Percentiles rank a stretch among this genome's conserved stretches.
These are phyloP conservation scores for Chitala chitala DNA, from an alignment of 2,113 vertebrate species.

Conservation along the genomic window DNA sequence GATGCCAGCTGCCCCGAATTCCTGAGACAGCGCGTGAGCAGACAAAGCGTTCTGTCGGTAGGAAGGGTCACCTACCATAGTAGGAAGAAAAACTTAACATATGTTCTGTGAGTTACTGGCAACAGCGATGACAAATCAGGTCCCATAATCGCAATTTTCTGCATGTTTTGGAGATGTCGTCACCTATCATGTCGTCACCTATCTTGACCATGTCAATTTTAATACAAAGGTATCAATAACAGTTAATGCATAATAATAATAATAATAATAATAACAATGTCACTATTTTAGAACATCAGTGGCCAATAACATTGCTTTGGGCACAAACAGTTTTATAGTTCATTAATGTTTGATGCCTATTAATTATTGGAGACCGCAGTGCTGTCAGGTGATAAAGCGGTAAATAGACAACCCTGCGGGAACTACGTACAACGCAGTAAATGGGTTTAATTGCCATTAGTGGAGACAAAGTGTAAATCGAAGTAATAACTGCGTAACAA, in stretches of 20 bases:
- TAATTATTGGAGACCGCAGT: neutral
- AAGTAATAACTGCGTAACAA: too few relatives aligned
- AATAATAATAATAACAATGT: too few relatives aligned
- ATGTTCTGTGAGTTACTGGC: constrained; percentile 13
- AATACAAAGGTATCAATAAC: too few relatives aligned
- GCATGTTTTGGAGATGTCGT: too few relatives aligned
- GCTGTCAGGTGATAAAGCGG: too few relatives aligned
- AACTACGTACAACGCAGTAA: too few relatives aligned
- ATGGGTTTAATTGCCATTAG: too few relatives aligned
- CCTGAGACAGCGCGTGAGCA: constrained; percentile 32
- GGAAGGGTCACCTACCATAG: constrained; percentile 39
- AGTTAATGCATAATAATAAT: too few relatives aligned
- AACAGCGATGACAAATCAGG: neutral
- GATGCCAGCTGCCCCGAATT: constrained; percentile 37
- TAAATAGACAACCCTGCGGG: too few relatives aligned
- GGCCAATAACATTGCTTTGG: neutral
- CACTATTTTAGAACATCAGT: neutral
- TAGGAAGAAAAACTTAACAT: constrained; percentile 36
- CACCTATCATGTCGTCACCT: neutral
- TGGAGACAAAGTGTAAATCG: too few relatives aligned
- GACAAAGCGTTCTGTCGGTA: constrained; percentile 43
- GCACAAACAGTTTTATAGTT: neutral
- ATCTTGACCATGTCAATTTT: too few relatives aligned
- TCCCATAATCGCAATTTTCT: neutral
- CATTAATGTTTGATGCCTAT: neutral